Evolutionary conservation across 2,888 invertebrate species (phyloP), one percentile per base, ranked within the genome.

Genomic region (Matsumyia berberina): DNA sequence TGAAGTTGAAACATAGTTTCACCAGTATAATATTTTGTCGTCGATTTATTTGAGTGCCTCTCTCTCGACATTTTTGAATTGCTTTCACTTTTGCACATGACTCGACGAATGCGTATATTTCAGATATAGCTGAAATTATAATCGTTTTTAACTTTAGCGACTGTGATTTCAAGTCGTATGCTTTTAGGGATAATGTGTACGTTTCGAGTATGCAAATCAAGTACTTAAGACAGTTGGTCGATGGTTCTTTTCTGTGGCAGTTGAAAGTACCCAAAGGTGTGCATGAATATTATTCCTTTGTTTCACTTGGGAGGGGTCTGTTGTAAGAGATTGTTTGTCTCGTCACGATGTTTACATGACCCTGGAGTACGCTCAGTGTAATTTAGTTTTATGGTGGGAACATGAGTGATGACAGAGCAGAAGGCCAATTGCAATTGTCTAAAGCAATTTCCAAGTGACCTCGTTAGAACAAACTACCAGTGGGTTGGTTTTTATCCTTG

Each of bases 41-140:
- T 33, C 66, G 58, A 79, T 72, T 79, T 66, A 73, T 79, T 72
- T 79, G 58, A 79, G 66, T 79, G 58, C 19, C 79, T 33, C 57
- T 42, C 57, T 42, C 19, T 29, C 19, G 15, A 49, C 15, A 62
- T 42, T 46, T 70, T 62, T 62, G 46, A 74, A 74, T 57, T 35
- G 64, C 49, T 79, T 57, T 79, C 51, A 51, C 39, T 79, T 72
- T 79, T 79, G 58, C 72, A 66, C 66, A 77, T 78, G 44, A 60
- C 62, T n/a, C 29, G 17, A 6, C 35, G 19, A 67, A 66, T 76
- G 57, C 4, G 4, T 9, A 9, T 49, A 39, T 24, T 66, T 49
- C 19, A 12, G 77, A 62, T 60, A 69, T 35, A 37, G 42, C 15
- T 37, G 17, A 19, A 29, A 49, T n/a, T 35, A 72, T 66, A 79